Evolutionary conservation across 2,888 invertebrate species (phyloP), one percentile per base, ranked within the genome.

Genomic region (Xestia xanthographa): DNA sequence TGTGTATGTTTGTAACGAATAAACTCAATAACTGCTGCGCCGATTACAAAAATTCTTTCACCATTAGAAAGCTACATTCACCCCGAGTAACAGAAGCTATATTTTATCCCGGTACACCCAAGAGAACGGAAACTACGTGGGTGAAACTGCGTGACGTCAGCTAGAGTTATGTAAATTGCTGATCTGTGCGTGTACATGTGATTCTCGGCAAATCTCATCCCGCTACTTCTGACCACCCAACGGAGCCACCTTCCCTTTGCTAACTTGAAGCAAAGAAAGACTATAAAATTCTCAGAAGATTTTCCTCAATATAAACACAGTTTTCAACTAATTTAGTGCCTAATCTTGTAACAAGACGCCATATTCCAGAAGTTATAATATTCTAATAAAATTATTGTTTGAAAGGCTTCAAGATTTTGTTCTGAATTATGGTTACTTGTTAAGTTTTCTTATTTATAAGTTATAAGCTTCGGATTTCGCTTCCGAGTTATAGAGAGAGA

Each of bases 351-450:
- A 69, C 48, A 48, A 65, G 56, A 22, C 41, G 63, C 34, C 26
- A 63, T 17, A 56, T 78, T 41, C 41, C 22, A 53, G 22, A 65
- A 77, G 48, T 62, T 62, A n/a, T n/a, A n/a, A n/a, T n/a, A 53
- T 17, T 66, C 26, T 50, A 60, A 76, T 60, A 43, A 62, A 76
- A 66, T 76, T 66, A 62, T 62, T 66, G 50, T 76, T 76, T 43
- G 34, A 41, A 63, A 66, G 41, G 50, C 45, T 65, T 77, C 20
- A 45, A 41, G 29, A 53, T 66, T 67, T 29, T 2, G 14, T 63
- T 22, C 20, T 9, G 20, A 77, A 77, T 53, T 77, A 45, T 62
- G 34, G 9, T 50, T 50, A 34, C 53, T 68, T 77, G 34, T 11
- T 74, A 66, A 75, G 65, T 71, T 53, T 68, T 68, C 41, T 77